Conservation (phyloP, 2,888 invertebrate species). For the Eristalis tenax region DNA sequence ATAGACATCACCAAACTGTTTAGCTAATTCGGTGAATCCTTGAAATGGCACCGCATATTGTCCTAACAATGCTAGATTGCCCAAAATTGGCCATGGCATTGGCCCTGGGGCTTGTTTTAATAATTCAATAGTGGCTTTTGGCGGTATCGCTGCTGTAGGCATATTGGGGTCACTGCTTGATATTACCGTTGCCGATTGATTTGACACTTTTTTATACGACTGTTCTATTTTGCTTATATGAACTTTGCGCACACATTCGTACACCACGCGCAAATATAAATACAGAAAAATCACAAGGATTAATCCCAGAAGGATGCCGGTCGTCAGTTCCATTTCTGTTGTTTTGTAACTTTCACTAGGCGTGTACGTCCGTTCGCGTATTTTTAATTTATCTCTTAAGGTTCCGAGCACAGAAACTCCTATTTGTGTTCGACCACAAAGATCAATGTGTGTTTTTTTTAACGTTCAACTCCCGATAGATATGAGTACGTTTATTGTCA, state of each 20-base stretch:
- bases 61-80: slow-evolving; percentile 86
- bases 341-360: slow-evolving; percentile 6
- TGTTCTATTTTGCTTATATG: slow-evolving; percentile 65
- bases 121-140: slow-evolving; percentile 43
- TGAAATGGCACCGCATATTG: slow-evolving; percentile 86
- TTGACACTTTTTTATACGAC: slow-evolving; percentile 54
- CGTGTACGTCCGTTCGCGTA: background rate
- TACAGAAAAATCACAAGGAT: slow-evolving; percentile 68
- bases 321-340: slow-evolving; percentile 63
- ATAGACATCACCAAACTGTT: slow-evolving; percentile 88
- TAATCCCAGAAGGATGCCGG: slow-evolving; percentile 63
- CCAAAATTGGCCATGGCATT: slow-evolving; percentile 86
- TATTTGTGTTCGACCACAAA: background rate
- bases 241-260: slow-evolving; percentile 73
- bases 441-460: background rate
- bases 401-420: slow-evolving; percentile 4
- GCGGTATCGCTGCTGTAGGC: background rate
- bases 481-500: background rate
- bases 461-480: slow-evolving; percentile 28
- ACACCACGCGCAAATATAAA: slow-evolving; percentile 74
- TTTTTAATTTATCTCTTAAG: background rate
- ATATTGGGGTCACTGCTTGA: slow-evolving; percentile 39
- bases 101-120: slow-evolving; percentile 85
- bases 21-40: slow-evolving; percentile 86
- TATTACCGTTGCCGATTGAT: slow-evolving; percentile 1